Conservation (phyloP, 2,113 vertebrate genomes). For the Xiphophorus hellerii region DNA sequence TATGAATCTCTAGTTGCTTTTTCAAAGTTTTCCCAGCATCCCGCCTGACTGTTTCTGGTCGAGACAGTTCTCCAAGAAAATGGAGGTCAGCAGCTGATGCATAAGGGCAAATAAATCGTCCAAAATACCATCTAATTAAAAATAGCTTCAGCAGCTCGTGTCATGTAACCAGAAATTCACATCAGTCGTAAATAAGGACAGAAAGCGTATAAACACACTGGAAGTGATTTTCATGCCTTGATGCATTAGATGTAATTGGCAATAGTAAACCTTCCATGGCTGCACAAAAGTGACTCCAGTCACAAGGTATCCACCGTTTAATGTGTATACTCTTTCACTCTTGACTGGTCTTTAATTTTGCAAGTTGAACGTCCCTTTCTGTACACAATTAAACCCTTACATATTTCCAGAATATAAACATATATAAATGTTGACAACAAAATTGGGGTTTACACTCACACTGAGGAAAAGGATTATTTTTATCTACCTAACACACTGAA, state of each 20-base stretch:
- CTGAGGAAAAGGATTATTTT: not conserved
- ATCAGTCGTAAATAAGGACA: not conserved
- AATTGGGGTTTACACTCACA: not conserved
- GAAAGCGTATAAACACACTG: not conserved
- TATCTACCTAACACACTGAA: not conserved
- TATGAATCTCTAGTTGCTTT: not conserved
- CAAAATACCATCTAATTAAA: not conserved
- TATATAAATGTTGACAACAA: not conserved
- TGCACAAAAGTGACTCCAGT: not conserved
- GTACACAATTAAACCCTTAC: not conserved
- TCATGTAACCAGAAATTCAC: not conserved
- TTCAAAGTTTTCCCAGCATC: not conserved
- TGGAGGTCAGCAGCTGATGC: not conserved
- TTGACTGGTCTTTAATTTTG: not conserved
- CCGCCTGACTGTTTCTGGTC: not conserved
- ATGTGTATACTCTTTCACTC: not conserved
- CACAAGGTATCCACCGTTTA: not conserved
- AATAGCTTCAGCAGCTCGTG: not conserved
- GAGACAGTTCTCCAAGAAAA: not conserved
- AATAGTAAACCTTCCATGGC: not conserved
- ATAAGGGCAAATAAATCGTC: not conserved
- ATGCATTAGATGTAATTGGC: not conserved
- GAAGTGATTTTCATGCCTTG: not conserved
- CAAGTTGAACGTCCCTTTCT: not conserved
- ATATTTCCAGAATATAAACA: not conserved